Evolutionary conservation across 2,797 vertebrate genomes (phyloP).

Genomic region (Danio jaintianensis): DNA sequence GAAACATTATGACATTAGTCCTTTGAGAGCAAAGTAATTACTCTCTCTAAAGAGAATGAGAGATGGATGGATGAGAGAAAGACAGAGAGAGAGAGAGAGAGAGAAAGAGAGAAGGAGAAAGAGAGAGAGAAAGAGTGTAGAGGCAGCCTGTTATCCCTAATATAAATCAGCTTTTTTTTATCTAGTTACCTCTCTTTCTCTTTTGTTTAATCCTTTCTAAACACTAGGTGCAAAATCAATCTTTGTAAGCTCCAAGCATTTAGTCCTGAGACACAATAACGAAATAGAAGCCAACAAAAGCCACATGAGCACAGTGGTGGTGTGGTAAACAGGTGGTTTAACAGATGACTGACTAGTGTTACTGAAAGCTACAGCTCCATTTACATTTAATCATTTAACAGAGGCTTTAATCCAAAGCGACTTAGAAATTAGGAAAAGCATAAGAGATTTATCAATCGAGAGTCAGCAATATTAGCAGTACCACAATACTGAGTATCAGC

Average conservation of each 20-base stretch:
- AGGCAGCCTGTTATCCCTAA: slow-evolving; percentile 36
- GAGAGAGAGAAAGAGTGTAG: not conserved
- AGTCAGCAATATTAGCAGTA: slow-evolving; percentile 20
- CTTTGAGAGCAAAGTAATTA: slow-evolving; percentile 58
- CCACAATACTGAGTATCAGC: not conserved
- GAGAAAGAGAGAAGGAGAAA: not conserved
- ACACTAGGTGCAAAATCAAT: slow-evolving; percentile 44
- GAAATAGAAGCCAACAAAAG: slow-evolving; percentile 44
- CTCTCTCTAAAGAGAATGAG: slow-evolving; percentile 49
- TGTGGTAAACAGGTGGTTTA: slow-evolving; percentile 45
- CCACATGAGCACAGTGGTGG: slow-evolving; percentile 17
- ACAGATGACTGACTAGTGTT: slow-evolving; percentile 43
- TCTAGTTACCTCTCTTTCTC: slow-evolving; percentile 38
- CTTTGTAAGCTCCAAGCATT: slow-evolving; percentile 43
- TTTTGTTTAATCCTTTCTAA: slow-evolving; percentile 38
- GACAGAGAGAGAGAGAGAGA: not conserved
- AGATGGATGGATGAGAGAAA: not conserved
- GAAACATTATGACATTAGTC: slow-evolving; percentile 54
- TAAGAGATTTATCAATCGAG: slow-evolving; percentile 1
- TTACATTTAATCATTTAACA: slow-evolving; percentile 31
- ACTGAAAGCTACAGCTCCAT: slow-evolving; percentile 36
- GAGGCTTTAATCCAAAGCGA: slow-evolving; percentile 29
- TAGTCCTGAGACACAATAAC: slow-evolving; percentile 24
- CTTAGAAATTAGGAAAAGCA: slow-evolving; percentile 28
- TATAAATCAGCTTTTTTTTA: slow-evolving; percentile 47